These are phyloP conservation scores for Gymnodraco acuticeps DNA, from an alignment of 2,797 vertebrate genomes.

Conservation along the genomic window DNA sequence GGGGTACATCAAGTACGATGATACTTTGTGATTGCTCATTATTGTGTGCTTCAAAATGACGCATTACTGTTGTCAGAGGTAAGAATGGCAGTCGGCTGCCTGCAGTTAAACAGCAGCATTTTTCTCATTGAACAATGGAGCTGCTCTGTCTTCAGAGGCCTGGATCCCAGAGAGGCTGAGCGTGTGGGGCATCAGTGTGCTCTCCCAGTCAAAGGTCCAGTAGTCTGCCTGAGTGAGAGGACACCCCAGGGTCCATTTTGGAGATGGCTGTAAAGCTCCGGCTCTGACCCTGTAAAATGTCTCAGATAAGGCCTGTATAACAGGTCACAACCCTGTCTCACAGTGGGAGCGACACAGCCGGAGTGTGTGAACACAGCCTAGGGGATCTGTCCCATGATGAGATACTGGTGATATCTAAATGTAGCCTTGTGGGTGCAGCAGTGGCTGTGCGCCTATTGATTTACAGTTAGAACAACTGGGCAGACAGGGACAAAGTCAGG, in stretches of 20 bases:
- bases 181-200: slow-evolving; percentile 19
- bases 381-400: slow-evolving; percentile 74
- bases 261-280: slow-evolving; percentile 56
- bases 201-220: slow-evolving; percentile 55
- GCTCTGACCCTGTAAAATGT: slow-evolving; percentile 70
- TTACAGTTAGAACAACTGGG: slow-evolving; percentile 61
- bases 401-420: slow-evolving; percentile 71
- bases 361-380: slow-evolving; percentile 68
- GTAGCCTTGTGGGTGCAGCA: slow-evolving; percentile 61
- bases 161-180: slow-evolving; percentile 40
- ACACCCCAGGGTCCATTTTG: slow-evolving; percentile 62
- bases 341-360: slow-evolving; percentile 58
- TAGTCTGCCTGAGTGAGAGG: slow-evolving; percentile 50
- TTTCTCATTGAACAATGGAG: slow-evolving; percentile 38
- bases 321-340: slow-evolving; percentile 75
- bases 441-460: slow-evolving; percentile 74
- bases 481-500: slow-evolving; percentile 57
- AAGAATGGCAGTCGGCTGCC: slow-evolving; percentile 49
- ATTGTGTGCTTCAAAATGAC: slow-evolving; percentile 69
- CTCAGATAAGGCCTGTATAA: slow-evolving; percentile 70
- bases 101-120: slow-evolving; percentile 50
- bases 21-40: slow-evolving; percentile 73
- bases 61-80: slow-evolving; percentile 55
- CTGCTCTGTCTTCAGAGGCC: slow-evolving; percentile 21
- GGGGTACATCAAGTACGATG: slow-evolving; percentile 64